These are phyloP conservation scores for Erinaceus europaeus DNA, from an alignment of 2,113 vertebrate genomes.

Conservation along the genomic window DNA sequence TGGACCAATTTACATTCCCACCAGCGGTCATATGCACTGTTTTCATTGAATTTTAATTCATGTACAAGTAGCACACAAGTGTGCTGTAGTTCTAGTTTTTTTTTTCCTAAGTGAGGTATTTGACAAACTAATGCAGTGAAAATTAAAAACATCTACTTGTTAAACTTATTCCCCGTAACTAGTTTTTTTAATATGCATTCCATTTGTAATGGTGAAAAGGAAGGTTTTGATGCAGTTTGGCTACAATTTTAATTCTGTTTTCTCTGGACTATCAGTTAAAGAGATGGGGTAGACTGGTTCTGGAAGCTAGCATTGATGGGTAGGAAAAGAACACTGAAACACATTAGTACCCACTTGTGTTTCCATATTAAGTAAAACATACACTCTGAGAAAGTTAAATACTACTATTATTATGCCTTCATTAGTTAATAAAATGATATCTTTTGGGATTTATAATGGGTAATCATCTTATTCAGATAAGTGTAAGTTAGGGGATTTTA, in stretches of 20 bases:
- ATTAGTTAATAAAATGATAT: background rate
- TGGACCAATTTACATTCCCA: no score
- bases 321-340: background rate
- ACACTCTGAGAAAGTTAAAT: background rate
- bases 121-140: background rate
- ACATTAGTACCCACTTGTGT: background rate
- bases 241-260: background rate
- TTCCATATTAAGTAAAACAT: slow-evolving; percentile 11
- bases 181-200: no score
- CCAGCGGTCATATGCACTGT: no score
- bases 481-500: background rate
- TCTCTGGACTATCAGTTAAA: background rate
- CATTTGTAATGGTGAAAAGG: background rate
- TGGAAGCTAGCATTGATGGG: background rate
- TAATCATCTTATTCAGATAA: background rate
- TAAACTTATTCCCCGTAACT: background rate
- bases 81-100: background rate
- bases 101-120: background rate
- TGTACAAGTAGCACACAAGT: background rate
- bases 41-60: background rate
- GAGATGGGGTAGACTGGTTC: no score
- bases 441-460: background rate
- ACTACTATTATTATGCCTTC: background rate
- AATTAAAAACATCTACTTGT: background rate
- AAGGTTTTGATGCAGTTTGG: background rate